Evolutionary conservation across 1,140 invertebrate genomes (phyloP), one percentile per base, ranked within the genome.

Genomic region (Tetramorium alpestre): DNA sequence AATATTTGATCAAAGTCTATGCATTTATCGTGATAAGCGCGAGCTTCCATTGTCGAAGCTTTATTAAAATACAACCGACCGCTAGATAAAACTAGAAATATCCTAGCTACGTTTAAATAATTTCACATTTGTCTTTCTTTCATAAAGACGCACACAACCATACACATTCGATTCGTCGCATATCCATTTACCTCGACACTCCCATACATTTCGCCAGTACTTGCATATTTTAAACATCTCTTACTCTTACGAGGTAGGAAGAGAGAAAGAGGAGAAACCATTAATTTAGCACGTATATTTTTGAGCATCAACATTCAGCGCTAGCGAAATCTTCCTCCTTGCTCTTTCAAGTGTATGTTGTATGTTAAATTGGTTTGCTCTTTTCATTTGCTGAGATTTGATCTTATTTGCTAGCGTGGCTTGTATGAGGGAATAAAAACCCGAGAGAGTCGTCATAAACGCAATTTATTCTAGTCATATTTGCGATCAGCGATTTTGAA

Each of bases 341-440:
- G 56, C 33, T 82, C 54, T 72, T 25, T 86, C 58, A 44, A 56
- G 70, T 73, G 54, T 64, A 81, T 70, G 60, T 88, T 87, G 65
- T 87, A 85, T 77, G 90, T 91, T 89, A 54, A 69, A 87, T 92
- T 91, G 67, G 72, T 90, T 93, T 92, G 92, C 93, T 90, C 88
- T 92, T 91, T 93, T 87, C 85, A 89, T 93, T 93, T 90, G 92
- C 90, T 81, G 77, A 91, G 60, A 88, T 92, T 91, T 85, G 49
- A 90, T 93, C 80, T 93, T 64, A 90, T 93, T 93, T 92, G 92
- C 92, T 90, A 92, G 84, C 88, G 82, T 88, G 89, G 90, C 88
- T 89, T 92, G 88, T 88, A 89, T 88, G 85, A 88, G 86, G 85
- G 25, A 70, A 67, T 89, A 60, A 33, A 89, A 80, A 65, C 60